Evolutionary conservation across 2,113 vertebrate genomes (phyloP).

Genomic region (Ailuropoda melanoleuca): DNA sequence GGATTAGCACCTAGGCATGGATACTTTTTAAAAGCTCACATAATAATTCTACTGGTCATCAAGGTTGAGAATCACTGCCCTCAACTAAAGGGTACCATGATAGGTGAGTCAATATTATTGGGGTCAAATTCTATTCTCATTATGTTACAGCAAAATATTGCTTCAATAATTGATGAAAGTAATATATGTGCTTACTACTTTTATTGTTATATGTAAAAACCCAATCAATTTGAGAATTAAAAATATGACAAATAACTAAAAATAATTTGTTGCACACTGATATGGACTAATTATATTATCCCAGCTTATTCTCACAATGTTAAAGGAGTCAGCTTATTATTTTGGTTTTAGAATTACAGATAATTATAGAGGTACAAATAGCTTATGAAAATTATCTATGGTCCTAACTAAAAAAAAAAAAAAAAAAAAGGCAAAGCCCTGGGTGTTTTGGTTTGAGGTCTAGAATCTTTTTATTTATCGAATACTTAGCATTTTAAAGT

Average conservation of each 20-base stretch:
- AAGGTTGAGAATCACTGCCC: background rate
- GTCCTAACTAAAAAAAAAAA: background rate
- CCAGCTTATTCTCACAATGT: background rate
- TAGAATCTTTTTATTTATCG: background rate
- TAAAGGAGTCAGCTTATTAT: background rate
- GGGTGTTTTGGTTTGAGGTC: background rate
- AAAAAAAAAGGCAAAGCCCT: background rate
- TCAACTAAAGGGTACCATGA: background rate
- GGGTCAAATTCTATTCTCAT: background rate
- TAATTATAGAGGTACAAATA: background rate
- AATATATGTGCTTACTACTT: background rate
- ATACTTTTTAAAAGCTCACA: background rate
- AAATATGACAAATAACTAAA: background rate
- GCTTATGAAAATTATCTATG: background rate
- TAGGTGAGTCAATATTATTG: background rate
- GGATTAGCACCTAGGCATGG: background rate
- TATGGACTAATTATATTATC: background rate
- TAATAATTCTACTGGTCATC: background rate
- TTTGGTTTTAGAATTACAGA: background rate
- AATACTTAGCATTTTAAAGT: background rate
- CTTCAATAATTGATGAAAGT: background rate
- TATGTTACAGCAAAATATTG: background rate
- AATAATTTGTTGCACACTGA: background rate
- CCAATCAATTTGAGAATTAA: background rate
- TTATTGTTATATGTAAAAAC: background rate